phyloP scores from a whole-genome alignment of 2,888 invertebrate genomes.

The Endotricha flammealis region DNA sequence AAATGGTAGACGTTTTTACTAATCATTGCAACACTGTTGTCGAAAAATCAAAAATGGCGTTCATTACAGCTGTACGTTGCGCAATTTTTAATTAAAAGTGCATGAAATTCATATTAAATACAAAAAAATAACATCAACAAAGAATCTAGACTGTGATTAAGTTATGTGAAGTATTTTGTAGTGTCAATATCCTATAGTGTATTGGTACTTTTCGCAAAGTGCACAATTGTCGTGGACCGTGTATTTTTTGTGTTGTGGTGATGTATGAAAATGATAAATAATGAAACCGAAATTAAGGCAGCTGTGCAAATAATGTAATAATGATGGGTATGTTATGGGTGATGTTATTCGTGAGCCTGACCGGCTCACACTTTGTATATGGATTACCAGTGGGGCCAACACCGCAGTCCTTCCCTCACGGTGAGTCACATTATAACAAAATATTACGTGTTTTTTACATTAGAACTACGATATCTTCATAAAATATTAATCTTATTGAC shows the following conservation, averaged over 20 bases:
- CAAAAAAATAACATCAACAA: slow-evolving; percentile 48
- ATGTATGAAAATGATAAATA: slow-evolving; percentile 69
- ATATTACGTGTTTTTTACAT: slow-evolving; percentile 36
- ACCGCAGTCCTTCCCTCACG: slow-evolving; percentile 70
- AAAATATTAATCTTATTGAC: too few species aligned
- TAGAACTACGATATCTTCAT: slow-evolving; percentile 14
- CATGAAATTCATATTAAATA: slow-evolving; percentile 54
- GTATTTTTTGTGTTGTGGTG: slow-evolving; percentile 74
- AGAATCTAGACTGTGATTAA: slow-evolving; percentile 42
- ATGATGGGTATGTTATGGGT: slow-evolving; percentile 70
- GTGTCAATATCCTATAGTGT: slow-evolving; percentile 41
- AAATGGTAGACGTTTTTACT: slow-evolving; percentile 11
- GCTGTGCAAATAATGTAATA: slow-evolving; percentile 71
- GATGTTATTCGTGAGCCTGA: slow-evolving; percentile 69
- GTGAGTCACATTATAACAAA: slow-evolving; percentile 53
- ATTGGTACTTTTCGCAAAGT: slow-evolving; percentile 43
- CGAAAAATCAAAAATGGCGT: slow-evolving; percentile 73
- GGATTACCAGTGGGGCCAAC: slow-evolving; percentile 67
- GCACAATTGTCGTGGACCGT: slow-evolving; percentile 69
- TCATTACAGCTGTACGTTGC: slow-evolving; percentile 75
- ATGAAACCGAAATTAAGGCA: slow-evolving; percentile 70
- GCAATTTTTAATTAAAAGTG: slow-evolving; percentile 75
- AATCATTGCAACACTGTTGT: slow-evolving; percentile 39
- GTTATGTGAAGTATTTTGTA: slow-evolving; percentile 42
- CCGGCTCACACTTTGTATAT: slow-evolving; percentile 59